Base-by-base conservation (phyloP, 2,113 vertebrate genomes). In the Cebus imitator region DNA sequence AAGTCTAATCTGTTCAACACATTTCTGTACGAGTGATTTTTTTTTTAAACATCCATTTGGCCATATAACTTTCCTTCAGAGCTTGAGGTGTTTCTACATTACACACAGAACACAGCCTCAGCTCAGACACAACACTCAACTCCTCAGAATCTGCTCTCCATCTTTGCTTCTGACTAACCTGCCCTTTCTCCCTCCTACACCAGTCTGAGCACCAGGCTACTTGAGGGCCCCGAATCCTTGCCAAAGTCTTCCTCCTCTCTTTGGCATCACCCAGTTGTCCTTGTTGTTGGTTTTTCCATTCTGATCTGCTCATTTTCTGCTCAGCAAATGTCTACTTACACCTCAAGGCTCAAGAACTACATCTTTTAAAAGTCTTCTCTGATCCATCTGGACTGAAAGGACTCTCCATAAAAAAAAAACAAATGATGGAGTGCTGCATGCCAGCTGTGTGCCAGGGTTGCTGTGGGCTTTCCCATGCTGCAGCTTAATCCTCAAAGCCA, bases 181-280 rank as follows among this genome's bases (percentile, higher is more conserved):
- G 8, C 18, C 27, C 2, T 16, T 3, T n/a, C 16, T 25, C 13
- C 21, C 0, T 55, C 16, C 37, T n/a, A 23, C 14, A 25, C 20
- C 4, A 23, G n/a, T 16, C 45, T 45, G 30, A n/a, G 12, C 23
- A 45, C 30, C 37, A 40, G 16, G 20, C 20, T 8, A 7, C 58
- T 4, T n/a, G 7, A 35, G 5, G 35, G 5, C 5, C 30, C 13
- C 18, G 3, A 66, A 52, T 50, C 20, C 57, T 7, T 23, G 20
- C 13, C 6, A 10, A 52, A 18, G 5, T 52, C 32, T 52, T 35
- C 3, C 27, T 13, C 2, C 6, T 43, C 1, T n/a, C 20, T 55
- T 20, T 66, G 48, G 1, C 32, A 35, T 70, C 8, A 50, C 2
- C 20, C 8, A 55, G 25, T 13, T 61, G 32, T 35, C 66, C 64